Base-by-base conservation (phyloP, 2,113 vertebrate genomes). In the Poeciliopsis retropinna region DNA sequence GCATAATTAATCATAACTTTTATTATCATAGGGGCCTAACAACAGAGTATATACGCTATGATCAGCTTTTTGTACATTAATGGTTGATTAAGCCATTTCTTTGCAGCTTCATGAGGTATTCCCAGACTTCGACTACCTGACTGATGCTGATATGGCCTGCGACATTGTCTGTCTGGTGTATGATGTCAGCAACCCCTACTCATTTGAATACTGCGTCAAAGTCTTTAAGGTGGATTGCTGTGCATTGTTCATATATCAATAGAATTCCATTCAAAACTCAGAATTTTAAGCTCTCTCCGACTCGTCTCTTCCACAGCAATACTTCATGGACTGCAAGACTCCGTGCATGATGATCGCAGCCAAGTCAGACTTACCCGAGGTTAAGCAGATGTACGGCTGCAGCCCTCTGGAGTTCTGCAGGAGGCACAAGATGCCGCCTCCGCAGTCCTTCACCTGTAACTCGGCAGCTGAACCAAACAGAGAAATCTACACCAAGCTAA, bases 401-500 rank as follows among this genome's bases (percentile, higher is more conserved):
- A 97, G 94, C 86, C 97, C 97, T 30, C 91, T 95, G 83, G 97
- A 99, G 82, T 99, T 99, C 95, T 99, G 97, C 88, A 95, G 94
- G 92, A 97, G 94, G 93, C 96, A 99, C 94, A 97, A 96, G 95
- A 97, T 99, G 95, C 98, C 97, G 57, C 97, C 97, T 51, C 97
- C 97, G 29, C 97, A 98, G 94, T 94, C 95, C 92, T 99, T 97
- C 92, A 97, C 96, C 76, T 98, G 97, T 80, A 97, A 95, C 85
- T 97, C 95, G 0, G 88, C 93, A 69, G 94, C 93, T 44, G 92
- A 89, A 34, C 97, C 97, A 22, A 95, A 90, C 93, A 96, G 94
- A 84, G 97, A 99, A 87, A 95, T 99, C 94, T 99, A 97, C 94
- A 95, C 96, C 89, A 99, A 98, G 80, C 91, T 99, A 79, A 96